Conservation (phyloP, 2,113 vertebrate species). For the Saimiri boliviensis region DNA sequence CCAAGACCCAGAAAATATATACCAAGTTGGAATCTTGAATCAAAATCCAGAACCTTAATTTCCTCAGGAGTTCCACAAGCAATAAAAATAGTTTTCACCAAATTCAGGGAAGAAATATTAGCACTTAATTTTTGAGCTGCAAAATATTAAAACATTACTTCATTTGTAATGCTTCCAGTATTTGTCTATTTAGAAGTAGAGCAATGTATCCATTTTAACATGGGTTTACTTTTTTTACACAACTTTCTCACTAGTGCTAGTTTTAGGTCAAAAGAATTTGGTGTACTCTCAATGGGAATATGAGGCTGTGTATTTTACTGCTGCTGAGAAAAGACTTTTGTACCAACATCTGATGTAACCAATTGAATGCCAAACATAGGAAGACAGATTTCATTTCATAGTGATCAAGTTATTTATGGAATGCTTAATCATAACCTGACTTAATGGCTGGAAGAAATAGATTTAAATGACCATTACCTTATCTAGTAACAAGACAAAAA, state of each 20-base stretch:
- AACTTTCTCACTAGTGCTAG: neutral
- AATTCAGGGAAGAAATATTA: slow-evolving; percentile 43
- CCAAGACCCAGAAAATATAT: neutral
- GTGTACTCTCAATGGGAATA: slow-evolving; percentile 41
- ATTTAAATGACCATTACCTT: neutral
- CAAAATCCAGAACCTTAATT: slow-evolving; percentile 4
- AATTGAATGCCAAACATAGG: neutral
- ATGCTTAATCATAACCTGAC: slow-evolving; percentile 59
- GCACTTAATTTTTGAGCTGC: slow-evolving; percentile 6
- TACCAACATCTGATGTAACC: slow-evolving; percentile 35
- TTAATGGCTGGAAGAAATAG: neutral
- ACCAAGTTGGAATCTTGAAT: neutral
- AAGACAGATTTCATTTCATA: slow-evolving; percentile 47
- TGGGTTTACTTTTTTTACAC: slow-evolving; percentile 29
- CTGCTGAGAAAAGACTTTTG: slow-evolving; percentile 30
- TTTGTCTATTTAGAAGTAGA: neutral
- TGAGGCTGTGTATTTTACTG: slow-evolving; percentile 42
- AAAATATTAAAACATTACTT: slow-evolving; percentile 18
- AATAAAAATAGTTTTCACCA: slow-evolving; percentile 2
- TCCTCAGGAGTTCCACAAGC: neutral
- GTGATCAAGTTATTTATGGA: slow-evolving; percentile 49
- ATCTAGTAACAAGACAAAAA: slow-evolving; percentile 18
- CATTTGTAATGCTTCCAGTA: neutral
- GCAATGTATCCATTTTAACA: slow-evolving; percentile 24
- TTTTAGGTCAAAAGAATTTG: slow-evolving; percentile 43